Percentiles rank a stretch among this genome's conserved stretches.
phyloP scores from a whole-genome alignment of 2,113 vertebrate genomes.

The Chauna torquata region DNA sequence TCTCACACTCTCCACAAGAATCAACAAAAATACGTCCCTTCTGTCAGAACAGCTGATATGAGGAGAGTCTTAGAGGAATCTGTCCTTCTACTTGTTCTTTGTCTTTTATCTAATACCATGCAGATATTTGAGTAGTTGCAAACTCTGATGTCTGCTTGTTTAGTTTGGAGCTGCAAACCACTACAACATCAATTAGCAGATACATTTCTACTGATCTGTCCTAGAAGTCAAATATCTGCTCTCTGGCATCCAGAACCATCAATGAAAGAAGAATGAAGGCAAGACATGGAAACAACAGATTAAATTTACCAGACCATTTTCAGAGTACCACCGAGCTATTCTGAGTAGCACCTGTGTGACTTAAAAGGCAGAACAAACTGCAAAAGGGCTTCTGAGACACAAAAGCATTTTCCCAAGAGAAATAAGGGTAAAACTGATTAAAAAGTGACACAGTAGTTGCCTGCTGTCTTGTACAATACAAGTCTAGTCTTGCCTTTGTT shows the following conservation, averaged over 20 bases:
- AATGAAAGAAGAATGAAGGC: neutral
- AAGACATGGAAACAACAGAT: neutral
- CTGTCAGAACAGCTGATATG: neutral
- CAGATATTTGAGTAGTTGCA: neutral
- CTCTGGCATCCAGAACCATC: neutral
- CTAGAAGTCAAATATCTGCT: neutral
- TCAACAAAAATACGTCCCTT: neutral
- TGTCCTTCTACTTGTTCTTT: neutral
- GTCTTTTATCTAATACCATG: neutral
- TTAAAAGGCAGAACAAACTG: neutral
- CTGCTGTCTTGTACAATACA: neutral
- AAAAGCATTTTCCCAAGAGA: neutral
- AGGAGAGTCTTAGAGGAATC: neutral
- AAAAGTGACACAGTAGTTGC: neutral
- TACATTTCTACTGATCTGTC: neutral
- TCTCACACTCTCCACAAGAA: neutral
- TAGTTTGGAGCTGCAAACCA: neutral
- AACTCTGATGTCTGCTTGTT: neutral
- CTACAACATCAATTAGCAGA: neutral
- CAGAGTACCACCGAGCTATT: neutral
- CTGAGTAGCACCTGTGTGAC: fast-evolving
- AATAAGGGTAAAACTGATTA: neutral
- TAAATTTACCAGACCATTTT: neutral
- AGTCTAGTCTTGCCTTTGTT: neutral
- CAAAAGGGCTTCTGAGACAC: neutral